These are phyloP conservation scores for Archilochus colubris DNA, from an alignment of 2,113 vertebrate species.

Conservation along the genomic window DNA sequence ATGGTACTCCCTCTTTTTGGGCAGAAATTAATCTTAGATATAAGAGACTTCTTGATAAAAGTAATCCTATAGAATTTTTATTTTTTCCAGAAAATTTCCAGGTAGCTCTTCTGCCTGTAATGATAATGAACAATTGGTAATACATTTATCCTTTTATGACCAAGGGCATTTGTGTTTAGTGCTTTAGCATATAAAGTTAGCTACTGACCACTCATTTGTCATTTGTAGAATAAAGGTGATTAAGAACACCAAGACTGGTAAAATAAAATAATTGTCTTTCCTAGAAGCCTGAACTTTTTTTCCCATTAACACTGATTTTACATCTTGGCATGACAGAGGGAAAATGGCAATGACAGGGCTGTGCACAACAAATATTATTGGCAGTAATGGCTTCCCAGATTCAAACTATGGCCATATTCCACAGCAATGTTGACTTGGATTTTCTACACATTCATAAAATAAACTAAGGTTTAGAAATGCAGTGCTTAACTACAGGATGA, in stretches of 20 bases:
- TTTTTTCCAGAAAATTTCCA: background rate
- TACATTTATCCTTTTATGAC: conserved; percentile 21
- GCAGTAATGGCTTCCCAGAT: background rate
- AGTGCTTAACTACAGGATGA: background rate
- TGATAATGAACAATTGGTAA: background rate
- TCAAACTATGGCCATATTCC: background rate
- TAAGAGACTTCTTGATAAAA: background rate
- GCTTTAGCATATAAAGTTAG: background rate
- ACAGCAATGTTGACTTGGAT: background rate
- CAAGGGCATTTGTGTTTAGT: background rate
- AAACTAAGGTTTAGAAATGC: background rate
- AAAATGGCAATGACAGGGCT: background rate
- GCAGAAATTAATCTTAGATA: background rate
- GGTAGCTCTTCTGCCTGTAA: background rate
- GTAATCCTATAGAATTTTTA: background rate
- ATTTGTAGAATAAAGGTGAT: conserved; percentile 60
- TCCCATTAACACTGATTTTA: background rate
- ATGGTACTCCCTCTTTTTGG: background rate
- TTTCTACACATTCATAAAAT: background rate
- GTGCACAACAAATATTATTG: background rate
- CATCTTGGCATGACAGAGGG: background rate
- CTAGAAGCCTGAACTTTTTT: background rate
- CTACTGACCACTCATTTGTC: background rate
- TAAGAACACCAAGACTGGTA: conserved; percentile 59
- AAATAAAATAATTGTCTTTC: conserved; percentile 48